Percentiles rank a stretch among this genome's conserved stretches.
Evolutionary conservation across 2,888 invertebrate genomes (phyloP).

Genomic region (Galeruca laticollis): DNA sequence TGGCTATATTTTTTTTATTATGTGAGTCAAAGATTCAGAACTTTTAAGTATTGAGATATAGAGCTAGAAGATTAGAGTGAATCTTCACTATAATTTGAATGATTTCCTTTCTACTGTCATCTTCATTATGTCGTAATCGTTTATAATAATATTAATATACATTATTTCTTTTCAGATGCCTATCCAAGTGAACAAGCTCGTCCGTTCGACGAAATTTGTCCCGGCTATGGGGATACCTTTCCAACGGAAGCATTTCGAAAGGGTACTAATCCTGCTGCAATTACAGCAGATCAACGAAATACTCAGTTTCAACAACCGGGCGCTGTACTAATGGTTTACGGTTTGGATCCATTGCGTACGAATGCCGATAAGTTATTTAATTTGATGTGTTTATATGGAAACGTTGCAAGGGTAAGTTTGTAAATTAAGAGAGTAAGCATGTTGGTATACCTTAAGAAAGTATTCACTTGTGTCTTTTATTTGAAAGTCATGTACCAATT

Average conservation of each 20-base stretch:
- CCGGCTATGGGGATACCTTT: conserved; percentile 59
- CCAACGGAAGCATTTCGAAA: conserved; percentile 64
- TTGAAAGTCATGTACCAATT: too few relatives aligned
- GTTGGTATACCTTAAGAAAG: too few relatives aligned
- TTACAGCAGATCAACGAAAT: conserved; percentile 62
- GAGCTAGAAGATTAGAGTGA: too few relatives aligned
- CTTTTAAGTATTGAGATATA: too few relatives aligned
- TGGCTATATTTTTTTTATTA: too few relatives aligned
- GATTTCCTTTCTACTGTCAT: too few relatives aligned
- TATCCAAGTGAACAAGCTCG: conserved; percentile 58
- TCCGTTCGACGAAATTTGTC: conserved; percentile 66
- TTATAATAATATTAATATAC: not conserved
- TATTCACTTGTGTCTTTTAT: too few relatives aligned
- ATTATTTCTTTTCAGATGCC: conserved; percentile 58
- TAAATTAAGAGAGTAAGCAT: not conserved
- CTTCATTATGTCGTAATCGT: too few relatives aligned
- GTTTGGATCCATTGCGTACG: conserved; percentile 91
- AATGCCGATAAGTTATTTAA: conserved; percentile 98
- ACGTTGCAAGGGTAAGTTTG: conserved; percentile 88
- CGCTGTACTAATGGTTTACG: conserved; percentile 98
- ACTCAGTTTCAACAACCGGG: conserved; percentile 74
- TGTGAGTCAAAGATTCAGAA: too few relatives aligned
- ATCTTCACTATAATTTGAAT: too few relatives aligned
- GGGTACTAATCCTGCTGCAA: conserved; percentile 61
- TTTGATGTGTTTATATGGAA: conserved; percentile 98